Conservation (phyloP, 2,888 invertebrate genomes). For the Dorcus hopei region DNA sequence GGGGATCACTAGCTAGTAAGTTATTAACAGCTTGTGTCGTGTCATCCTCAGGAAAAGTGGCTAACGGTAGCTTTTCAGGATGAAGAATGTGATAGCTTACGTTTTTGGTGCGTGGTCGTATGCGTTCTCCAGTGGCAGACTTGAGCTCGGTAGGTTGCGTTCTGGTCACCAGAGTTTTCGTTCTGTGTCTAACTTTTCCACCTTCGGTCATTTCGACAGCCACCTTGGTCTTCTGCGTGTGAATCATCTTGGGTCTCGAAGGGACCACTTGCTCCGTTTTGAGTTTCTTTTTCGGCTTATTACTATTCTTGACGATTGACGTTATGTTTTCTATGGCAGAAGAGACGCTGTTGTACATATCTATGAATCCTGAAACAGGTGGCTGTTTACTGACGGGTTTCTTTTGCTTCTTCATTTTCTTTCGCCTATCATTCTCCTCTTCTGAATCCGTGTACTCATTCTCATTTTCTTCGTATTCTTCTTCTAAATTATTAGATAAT, state of each 20-base stretch:
- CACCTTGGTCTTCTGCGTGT: slow-evolving; percentile 61
- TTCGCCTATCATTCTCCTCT: slow-evolving; percentile 37
- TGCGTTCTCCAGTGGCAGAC: slow-evolving; percentile 50
- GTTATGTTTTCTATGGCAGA: slow-evolving; percentile 52
- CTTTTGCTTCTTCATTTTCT: slow-evolving; percentile 42
- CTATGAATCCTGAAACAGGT: slow-evolving; percentile 32
- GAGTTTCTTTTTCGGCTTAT: slow-evolving; percentile 40
- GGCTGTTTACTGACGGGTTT: slow-evolving; percentile 36
- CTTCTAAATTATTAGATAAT: slow-evolving; percentile 37
- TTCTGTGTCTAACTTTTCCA: slow-evolving; percentile 55
- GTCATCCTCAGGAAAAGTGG: slow-evolving; percentile 51
- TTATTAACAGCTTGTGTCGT: slow-evolving; percentile 40
- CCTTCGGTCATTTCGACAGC: slow-evolving; percentile 53
- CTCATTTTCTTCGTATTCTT: slow-evolving; percentile 43
- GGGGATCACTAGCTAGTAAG: slow-evolving; percentile 27
- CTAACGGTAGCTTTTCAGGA: slow-evolving; percentile 52
- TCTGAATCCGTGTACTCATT: slow-evolving; percentile 41
- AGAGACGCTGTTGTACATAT: slow-evolving; percentile 51
- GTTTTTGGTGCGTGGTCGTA: slow-evolving; percentile 62
- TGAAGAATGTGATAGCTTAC: slow-evolving; percentile 60
- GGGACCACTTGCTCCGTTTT: slow-evolving; percentile 42
- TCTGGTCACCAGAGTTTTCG: slow-evolving; percentile 56
- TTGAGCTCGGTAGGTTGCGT: slow-evolving; percentile 53
- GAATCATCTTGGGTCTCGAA: slow-evolving; percentile 72
- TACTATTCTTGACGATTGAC: slow-evolving; percentile 34